Percentiles rank a stretch among this genome's conserved stretches.
Conservation (phyloP, 2,113 vertebrate genomes). For the Pelecanus crispus region DNA sequence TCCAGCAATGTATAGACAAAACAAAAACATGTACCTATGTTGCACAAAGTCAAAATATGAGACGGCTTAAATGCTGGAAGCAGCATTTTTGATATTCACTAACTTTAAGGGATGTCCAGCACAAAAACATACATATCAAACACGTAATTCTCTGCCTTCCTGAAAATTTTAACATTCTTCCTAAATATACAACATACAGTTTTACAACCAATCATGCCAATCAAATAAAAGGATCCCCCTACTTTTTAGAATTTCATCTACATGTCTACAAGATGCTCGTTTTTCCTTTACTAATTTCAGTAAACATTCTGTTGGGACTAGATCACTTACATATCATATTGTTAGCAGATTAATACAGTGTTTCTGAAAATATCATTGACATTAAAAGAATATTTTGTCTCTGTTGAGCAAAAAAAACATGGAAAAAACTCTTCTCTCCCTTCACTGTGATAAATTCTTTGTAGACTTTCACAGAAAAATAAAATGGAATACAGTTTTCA, state of each 20-base stretch:
- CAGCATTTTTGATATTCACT: not conserved
- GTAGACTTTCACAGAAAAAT: not conserved
- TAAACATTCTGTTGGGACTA: not conserved
- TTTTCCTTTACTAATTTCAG: not conserved
- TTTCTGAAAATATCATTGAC: not conserved
- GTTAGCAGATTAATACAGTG: not conserved
- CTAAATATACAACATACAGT: not conserved
- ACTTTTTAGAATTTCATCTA: not conserved
- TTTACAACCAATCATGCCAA: not conserved
- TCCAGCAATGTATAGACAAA: not conserved
- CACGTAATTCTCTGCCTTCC: not conserved
- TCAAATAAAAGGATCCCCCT: not conserved
- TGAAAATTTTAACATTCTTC: not conserved
- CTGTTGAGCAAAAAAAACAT: not conserved
- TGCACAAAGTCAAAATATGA: not conserved
- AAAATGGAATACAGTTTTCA: not conserved
- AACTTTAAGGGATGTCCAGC: not conserved
- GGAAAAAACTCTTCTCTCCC: not conserved
- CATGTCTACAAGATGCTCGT: not conserved
- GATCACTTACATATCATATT: not conserved
- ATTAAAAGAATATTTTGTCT: not conserved
- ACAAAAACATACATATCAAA: not conserved
- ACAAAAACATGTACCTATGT: slow-evolving; percentile 3
- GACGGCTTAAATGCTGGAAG: not conserved
- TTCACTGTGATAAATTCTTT: not conserved